These are phyloP conservation scores for Pycnonotus jocosus DNA, from an alignment of 2,113 vertebrate genomes.

Conservation along the genomic window DNA sequence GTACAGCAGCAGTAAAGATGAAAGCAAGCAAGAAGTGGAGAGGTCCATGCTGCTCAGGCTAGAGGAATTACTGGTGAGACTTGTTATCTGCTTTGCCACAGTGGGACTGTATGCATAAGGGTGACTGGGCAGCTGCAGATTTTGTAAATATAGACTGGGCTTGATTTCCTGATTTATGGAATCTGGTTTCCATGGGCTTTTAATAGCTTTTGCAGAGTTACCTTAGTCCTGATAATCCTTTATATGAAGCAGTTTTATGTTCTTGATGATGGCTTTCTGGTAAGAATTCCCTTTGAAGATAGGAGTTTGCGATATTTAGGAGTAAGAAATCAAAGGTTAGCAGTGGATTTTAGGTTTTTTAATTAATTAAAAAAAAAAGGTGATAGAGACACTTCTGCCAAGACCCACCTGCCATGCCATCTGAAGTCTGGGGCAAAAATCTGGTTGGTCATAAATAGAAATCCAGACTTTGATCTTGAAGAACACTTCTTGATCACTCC, in stretches of 20 bases:
- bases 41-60: slow-evolving; percentile 75
- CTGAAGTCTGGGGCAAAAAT: neutral
- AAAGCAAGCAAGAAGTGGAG: slow-evolving; percentile 65
- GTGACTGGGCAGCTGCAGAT: neutral
- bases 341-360: neutral
- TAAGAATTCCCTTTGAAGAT: neutral
- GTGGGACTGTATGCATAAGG: neutral
- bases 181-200: neutral
- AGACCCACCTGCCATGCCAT: neutral
- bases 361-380: neutral
- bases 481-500: neutral
- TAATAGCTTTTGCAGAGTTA: neutral
- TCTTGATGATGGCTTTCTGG: neutral
- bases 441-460: neutral
- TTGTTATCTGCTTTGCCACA: neutral
- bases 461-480: neutral
- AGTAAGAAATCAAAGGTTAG: neutral
- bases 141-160: neutral
- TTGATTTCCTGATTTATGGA: neutral
- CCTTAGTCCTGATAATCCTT: neutral
- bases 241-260: neutral
- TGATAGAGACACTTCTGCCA: neutral
- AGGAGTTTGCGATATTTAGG: neutral
- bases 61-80: slow-evolving; percentile 71
- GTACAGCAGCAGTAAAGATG: slow-evolving; percentile 66